Conservation (phyloP, 2,797 vertebrate genomes). For the Harpagifer antarcticus region DNA sequence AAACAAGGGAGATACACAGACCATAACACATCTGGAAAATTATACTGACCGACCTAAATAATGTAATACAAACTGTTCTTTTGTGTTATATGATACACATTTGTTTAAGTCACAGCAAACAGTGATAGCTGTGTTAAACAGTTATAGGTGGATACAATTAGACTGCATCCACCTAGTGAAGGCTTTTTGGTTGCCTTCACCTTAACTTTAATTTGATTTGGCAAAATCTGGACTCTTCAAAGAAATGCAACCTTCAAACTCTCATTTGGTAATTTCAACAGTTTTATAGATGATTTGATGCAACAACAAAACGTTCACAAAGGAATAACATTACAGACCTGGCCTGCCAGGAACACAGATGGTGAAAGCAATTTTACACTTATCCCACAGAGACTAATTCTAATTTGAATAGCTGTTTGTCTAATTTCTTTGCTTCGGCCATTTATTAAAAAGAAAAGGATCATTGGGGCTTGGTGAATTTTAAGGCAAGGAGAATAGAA, state of each 20-base stretch:
- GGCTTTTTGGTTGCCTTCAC: constrained; percentile 24
- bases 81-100: constrained; percentile 16
- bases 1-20: constrained; percentile 49
- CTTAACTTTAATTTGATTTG: constrained; percentile 43
- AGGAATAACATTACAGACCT: constrained; percentile 78
- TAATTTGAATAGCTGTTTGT: constrained; percentile 74
- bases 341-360: constrained; percentile 70
- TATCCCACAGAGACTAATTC: constrained; percentile 73
- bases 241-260: constrained; percentile 39
- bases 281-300: constrained; percentile 69
- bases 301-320: constrained; percentile 57
- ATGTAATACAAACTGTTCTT: constrained; percentile 10
- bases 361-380: constrained; percentile 84
- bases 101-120: not conserved
- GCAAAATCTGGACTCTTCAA: constrained; percentile 29
- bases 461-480: constrained; percentile 56
- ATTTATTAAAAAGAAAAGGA: constrained; percentile 73
- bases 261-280: constrained; percentile 67
- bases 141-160: not conserved
- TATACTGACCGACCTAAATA: constrained; percentile 23
- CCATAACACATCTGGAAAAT: constrained; percentile 35
- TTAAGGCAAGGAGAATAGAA: constrained; percentile 49
- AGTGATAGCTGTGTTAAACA: not conserved
- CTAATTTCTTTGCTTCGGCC: constrained; percentile 69
- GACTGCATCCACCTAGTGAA: too few species aligned